A percentile compares a stretch with the other conserved stretches of the same genome.
Conservation (phyloP, 2,888 invertebrate genomes). For the Sepiola atlantica region DNA sequence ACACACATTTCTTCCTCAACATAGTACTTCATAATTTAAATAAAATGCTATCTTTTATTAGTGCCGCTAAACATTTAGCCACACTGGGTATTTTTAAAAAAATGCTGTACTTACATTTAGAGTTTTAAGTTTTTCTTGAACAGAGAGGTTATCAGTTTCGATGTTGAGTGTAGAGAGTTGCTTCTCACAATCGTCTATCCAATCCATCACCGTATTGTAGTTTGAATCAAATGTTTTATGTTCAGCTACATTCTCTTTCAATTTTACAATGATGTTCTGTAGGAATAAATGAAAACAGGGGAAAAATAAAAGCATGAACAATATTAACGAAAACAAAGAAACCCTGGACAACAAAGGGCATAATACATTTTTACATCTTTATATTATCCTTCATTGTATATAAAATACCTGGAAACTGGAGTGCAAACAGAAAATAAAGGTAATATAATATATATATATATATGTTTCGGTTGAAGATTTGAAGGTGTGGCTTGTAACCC, state of each 20-base stretch:
- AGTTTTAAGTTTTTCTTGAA: constrained; percentile 80
- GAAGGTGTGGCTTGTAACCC: no score
- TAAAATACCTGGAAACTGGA: neutral
- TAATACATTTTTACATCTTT: neutral
- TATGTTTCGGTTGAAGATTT: no score
- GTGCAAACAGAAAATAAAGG: no score
- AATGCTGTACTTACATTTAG: neutral
- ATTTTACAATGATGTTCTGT: constrained; percentile 82
- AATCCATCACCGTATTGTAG: constrained; percentile 89
- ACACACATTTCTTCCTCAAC: no score
- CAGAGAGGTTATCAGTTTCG: constrained; percentile 81
- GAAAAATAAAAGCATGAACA: neutral
- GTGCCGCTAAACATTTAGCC: no score
- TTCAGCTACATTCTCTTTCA: constrained; percentile 82
- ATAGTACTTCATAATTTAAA: no score
- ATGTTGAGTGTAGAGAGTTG: constrained; percentile 87
- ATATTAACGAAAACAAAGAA: neutral
- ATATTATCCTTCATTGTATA: neutral
- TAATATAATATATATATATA: no score
- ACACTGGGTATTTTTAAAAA: neutral
- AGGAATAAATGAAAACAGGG: neutral
- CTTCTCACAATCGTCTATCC: constrained; percentile 88
- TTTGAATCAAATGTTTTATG: constrained; percentile 92
- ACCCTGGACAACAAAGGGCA: neutral
- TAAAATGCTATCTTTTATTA: no score